These are phyloP conservation scores for zebrafish (Danio rerio) DNA, from an alignment of 2,113 vertebrate genomes.

Conservation along the genomic window DNA sequence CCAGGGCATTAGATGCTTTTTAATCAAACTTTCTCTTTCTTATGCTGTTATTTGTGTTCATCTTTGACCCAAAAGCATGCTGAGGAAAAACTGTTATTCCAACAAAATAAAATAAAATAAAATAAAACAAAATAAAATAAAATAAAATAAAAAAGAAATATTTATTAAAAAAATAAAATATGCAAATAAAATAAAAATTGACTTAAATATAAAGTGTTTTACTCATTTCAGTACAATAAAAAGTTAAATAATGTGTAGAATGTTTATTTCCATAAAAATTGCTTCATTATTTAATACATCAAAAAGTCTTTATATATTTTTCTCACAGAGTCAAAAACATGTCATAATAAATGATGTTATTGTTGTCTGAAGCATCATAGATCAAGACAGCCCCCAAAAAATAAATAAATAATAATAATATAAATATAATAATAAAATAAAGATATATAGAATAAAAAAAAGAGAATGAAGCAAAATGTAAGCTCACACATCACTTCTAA, in stretches of 20 bases:
- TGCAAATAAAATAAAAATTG: too few species aligned
- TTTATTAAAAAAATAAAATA: too few species aligned
- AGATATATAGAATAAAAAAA: neutral
- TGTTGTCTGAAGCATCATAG: neutral
- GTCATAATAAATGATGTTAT: neutral
- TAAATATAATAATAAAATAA: neutral
- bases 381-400: neutral
- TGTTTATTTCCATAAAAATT: neutral
- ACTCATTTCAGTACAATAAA: neutral
- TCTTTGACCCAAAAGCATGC: slow-evolving; percentile 16
- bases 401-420: neutral
- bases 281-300: neutral
- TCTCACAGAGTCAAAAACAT: neutral
- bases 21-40: slow-evolving; percentile 7
- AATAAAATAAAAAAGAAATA: too few species aligned
- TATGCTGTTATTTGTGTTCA: neutral
- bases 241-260: neutral
- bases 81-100: neutral
- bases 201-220: neutral
- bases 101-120: neutral
- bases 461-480: neutral
- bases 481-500: neutral
- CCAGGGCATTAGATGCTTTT: slow-evolving; percentile 17
- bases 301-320: neutral
- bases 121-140: slow-evolving; percentile 1